A percentile compares a stretch with the other conserved stretches of the same genome.
These are phyloP conservation scores for Pectinophora gossypiella DNA, from an alignment of 1,140 invertebrate species.

Conservation along the genomic window DNA sequence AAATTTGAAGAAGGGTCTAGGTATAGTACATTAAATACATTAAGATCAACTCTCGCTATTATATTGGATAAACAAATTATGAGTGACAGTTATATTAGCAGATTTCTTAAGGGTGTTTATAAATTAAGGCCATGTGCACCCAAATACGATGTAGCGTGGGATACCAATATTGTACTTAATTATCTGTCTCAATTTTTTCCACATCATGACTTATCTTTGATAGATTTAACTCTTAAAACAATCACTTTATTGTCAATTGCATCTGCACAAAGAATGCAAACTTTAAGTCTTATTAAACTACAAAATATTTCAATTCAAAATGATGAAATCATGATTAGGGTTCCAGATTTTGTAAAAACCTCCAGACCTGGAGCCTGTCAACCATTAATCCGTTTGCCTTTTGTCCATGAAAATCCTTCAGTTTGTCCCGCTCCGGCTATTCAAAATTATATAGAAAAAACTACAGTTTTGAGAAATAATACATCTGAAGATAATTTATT, in stretches of 20 bases:
- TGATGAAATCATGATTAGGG: background rate
- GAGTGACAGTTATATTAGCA: background rate
- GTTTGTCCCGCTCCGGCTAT: too few relatives aligned
- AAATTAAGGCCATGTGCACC: background rate
- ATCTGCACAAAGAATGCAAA: constrained; percentile 8
- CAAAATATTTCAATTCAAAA: background rate
- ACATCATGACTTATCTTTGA: background rate
- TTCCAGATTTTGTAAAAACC: too few relatives aligned
- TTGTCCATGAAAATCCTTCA: too few relatives aligned
- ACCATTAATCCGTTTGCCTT: too few relatives aligned
- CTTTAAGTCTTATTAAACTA: constrained; percentile 4
- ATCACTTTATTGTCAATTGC: background rate
- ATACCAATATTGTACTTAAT: constrained; percentile 5
- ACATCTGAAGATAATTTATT: too few relatives aligned
- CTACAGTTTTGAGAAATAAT: too few relatives aligned
- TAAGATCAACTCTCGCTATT: constrained; percentile 3
- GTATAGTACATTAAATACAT: constrained; percentile 7
- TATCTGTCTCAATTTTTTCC: background rate
- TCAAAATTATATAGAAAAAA: too few relatives aligned
- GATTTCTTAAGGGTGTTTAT: constrained; percentile 7
- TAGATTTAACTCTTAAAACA: constrained; percentile 7
- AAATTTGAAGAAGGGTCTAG: constrained; percentile 4
- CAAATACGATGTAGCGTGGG: constrained; percentile 5
- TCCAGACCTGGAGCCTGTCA: too few relatives aligned
- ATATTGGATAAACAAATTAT: background rate